Evolutionary conservation across 2,888 invertebrate genomes (phyloP).

Genomic region (Sinodicranocentrus sp.): DNA sequence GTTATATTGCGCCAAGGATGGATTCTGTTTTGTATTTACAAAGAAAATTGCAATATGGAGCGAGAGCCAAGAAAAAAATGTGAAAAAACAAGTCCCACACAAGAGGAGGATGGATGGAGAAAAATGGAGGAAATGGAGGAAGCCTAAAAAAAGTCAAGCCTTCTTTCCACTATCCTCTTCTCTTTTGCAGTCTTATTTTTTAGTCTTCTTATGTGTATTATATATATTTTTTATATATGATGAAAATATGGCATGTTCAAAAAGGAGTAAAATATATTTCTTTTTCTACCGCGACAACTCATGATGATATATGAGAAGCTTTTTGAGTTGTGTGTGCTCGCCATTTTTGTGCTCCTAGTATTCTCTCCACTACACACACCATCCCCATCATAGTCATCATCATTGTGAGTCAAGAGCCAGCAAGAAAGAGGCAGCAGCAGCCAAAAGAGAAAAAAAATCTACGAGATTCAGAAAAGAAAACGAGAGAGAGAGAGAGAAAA

Average conservation of each 20-base stretch:
- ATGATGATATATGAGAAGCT: constrained; percentile 68
- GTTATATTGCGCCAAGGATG: constrained; percentile 14
- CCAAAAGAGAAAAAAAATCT: constrained; percentile 43
- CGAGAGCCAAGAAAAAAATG: constrained; percentile 53
- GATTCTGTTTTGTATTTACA: constrained; percentile 54
- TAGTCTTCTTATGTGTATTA: constrained; percentile 1
- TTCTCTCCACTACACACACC: constrained; percentile 17
- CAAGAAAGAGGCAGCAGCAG: constrained; percentile 46
- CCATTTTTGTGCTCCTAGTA: constrained; percentile 37
- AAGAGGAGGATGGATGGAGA: constrained; percentile 51
- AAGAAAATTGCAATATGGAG: constrained; percentile 64
- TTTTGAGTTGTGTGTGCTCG: constrained; percentile 66
- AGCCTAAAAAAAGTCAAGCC: constrained; percentile 3
- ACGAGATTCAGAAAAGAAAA: constrained; percentile 27
- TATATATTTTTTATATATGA: constrained; percentile 57
- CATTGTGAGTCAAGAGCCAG: constrained; percentile 58
- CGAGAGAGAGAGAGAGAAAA: constrained; percentile 27
- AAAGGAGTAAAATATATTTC: constrained; percentile 65
- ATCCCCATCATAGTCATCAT: constrained; percentile 30
- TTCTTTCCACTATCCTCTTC: too few relatives aligned
- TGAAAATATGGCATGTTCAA: constrained; percentile 67
- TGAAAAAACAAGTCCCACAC: constrained; percentile 9
- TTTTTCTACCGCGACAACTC: constrained; percentile 66
- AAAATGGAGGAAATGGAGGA: constrained; percentile 57
- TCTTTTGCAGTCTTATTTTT: too few relatives aligned